Evolutionary conservation across 37 sponge, comb jelly and placozoan species (phyloP).

Genomic region (Halisarca cf. caerulea): DNA sequence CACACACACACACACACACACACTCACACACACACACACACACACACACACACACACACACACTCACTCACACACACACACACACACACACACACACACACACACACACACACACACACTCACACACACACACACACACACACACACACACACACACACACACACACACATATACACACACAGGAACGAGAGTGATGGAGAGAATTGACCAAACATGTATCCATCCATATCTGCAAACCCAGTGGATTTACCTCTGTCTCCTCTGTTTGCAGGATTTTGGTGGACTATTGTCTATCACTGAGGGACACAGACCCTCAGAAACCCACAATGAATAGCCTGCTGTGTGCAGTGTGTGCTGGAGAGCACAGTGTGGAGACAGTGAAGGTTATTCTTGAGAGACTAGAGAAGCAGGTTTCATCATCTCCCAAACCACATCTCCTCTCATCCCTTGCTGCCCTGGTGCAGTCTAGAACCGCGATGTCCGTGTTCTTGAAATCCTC

Average conservation of each 20-base stretch:
- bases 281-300: slow-evolving; percentile 37
- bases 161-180: too few relatives aligned
- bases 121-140: background rate
- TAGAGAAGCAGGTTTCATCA: background rate
- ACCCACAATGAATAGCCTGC: slow-evolving; percentile 40
- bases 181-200: too few relatives aligned
- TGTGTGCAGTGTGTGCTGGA: slow-evolving; percentile 55
- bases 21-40: background rate
- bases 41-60: background rate
- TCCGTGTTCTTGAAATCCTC: slow-evolving; percentile 32
- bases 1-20: too few relatives aligned
- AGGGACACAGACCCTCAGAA: slow-evolving; percentile 24
- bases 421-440: slow-evolving; percentile 11
- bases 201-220: too few relatives aligned
- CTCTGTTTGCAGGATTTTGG: slow-evolving; percentile 36
- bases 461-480: slow-evolving; percentile 36
- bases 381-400: background rate
- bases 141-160: too few relatives aligned
- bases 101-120: background rate
- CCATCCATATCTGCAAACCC: too few relatives aligned
- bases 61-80: too few relatives aligned
- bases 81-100: background rate
- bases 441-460: slow-evolving; percentile 41
- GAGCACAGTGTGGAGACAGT: background rate
- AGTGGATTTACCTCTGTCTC: too few relatives aligned